Conservation (phyloP, 2,113 vertebrate genomes). For the Lates calcarifer region DNA sequence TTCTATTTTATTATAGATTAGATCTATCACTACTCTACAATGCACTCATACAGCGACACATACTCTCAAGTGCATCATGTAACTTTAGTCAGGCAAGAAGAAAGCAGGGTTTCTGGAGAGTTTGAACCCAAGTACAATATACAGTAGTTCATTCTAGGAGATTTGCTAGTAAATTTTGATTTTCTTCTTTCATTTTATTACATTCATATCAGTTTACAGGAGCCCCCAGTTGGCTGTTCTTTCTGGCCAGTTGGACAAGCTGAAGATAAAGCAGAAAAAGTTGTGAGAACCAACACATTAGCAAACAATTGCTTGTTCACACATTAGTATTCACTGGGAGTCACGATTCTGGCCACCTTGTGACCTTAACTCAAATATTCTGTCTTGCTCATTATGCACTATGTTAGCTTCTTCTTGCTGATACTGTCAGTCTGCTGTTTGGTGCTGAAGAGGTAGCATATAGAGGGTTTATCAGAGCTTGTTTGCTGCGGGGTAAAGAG, state of each 20-base stretch:
- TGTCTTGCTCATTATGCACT: background rate
- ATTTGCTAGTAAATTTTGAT: background rate
- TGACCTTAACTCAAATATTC: background rate
- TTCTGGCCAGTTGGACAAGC: background rate
- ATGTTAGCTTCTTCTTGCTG: too few species aligned
- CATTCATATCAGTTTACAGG: background rate
- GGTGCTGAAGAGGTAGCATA: background rate
- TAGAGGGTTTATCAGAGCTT: background rate
- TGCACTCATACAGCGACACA: background rate
- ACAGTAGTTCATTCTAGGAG: background rate
- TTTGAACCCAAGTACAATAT: background rate
- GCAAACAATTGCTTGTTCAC: too few species aligned
- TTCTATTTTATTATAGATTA: constrained; percentile 14
- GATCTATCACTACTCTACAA: background rate
- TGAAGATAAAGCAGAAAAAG: background rate
- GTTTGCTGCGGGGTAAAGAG: background rate
- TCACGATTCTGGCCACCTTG: background rate
- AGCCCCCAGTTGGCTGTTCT: too few species aligned
- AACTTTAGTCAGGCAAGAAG: background rate
- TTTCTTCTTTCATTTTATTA: background rate
- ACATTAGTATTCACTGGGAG: too few species aligned
- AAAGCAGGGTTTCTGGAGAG: background rate
- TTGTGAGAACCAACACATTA: too few species aligned
- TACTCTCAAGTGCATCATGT: background rate
- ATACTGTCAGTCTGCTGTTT: background rate